Base-by-base conservation (phyloP, 1,140 invertebrate species). In the Drosophila asahinai region DNA sequence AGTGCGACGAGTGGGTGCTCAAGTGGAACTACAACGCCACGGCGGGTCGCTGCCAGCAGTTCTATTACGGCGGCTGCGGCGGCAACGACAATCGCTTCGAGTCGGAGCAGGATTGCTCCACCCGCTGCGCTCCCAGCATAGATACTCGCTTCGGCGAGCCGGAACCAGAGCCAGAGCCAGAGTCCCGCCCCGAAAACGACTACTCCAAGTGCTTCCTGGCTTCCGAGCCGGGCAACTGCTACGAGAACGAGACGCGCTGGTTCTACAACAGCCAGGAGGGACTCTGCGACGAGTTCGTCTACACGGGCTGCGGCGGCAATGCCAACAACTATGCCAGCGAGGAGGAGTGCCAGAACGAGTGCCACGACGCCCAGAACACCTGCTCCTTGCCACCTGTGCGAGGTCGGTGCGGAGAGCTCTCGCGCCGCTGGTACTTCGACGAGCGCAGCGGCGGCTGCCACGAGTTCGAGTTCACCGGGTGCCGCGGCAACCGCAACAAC, bases 291-390 rank as follows among this genome's bases (percentile, higher is more conserved):
- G 94, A 95, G 74, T 99, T 99, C 93, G 93, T 94, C 5, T 99
- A 97, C 81, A 95, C 96, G 1, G 97, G 97, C 51, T 98, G 97
- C 86, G 95, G 95, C 12, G 97, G 97, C 48, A 99, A 99, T 92
- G 94, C 94, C 59, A 99, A 99, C 92, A 96, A 97, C 81, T 99
- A 98, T 94, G 94, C 95, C 45, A 94, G 94, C 19, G 93, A 95
- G 43, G 95, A 97, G 45, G 95, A 97, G 81, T 99, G 98, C 93
- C 95, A 97, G 73, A 94, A 95, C 65, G 95, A 95, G 54, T 99
- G 98, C 93, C 94, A 94, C 7, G 93, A 95, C 45, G 94, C 95
- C 30, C 96, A 96, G 94, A 95, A 96, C 92, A 92, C 95, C 0
- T 98, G 98, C 93, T 91, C 90, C 58, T 91, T 99, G 86, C 96